These are phyloP conservation scores for Penaeus indicus DNA, from an alignment of 1,140 invertebrate genomes.

Conservation along the genomic window DNA sequence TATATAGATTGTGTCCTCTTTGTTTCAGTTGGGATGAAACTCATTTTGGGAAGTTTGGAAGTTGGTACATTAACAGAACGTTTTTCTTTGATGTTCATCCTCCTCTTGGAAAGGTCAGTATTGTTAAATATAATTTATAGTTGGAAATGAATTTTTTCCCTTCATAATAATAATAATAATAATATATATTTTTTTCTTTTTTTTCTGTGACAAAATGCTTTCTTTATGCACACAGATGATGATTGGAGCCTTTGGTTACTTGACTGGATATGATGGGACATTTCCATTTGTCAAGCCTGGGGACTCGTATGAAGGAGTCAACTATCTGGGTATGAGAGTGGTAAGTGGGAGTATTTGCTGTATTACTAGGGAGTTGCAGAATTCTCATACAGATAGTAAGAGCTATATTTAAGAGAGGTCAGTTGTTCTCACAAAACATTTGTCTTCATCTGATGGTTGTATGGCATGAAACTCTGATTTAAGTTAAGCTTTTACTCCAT, in stretches of 20 bases:
- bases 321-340: constrained; percentile 94
- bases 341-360: constrained; percentile 75
- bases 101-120: constrained; percentile 90
- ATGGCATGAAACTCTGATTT: no score
- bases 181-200: no score
- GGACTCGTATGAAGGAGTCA: constrained; percentile 89
- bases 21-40: constrained; percentile 86
- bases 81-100: constrained; percentile 99
- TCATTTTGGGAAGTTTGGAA: constrained; percentile 98
- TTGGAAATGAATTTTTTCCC: background rate
- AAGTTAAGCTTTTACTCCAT: background rate
- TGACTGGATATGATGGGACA: constrained; percentile 95
- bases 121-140: background rate
- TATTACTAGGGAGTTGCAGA: no score
- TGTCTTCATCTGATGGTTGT: no score
- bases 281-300: constrained; percentile 97
- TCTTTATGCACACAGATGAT: constrained; percentile 82
- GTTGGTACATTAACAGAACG: constrained; percentile 97
- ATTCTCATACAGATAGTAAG: no score
- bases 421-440: no score
- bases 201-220: background rate
- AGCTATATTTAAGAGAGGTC: no score
- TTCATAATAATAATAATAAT: no score
- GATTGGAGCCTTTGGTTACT: constrained; percentile 90
- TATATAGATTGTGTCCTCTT: background rate